phyloP scores from a whole-genome alignment of 2,113 vertebrate genomes.

The Asarcornis scutulata region DNA sequence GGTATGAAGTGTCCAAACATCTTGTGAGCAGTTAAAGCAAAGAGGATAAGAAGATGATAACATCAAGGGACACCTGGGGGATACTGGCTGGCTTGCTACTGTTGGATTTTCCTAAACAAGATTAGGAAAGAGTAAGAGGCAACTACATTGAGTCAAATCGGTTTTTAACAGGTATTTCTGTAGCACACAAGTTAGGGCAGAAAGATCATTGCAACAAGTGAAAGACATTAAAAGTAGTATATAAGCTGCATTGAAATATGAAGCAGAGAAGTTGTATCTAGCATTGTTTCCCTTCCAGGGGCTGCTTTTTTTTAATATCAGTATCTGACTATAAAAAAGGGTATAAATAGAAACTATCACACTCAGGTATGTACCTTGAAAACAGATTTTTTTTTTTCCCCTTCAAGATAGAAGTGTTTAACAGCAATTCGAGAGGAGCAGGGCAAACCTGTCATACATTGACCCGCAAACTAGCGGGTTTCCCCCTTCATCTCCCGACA shows the following conservation, averaged over 20 bases:
- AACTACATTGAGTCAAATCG: background rate
- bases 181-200: background rate
- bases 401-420: background rate
- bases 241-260: background rate
- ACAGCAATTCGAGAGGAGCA: background rate
- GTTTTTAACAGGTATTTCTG: background rate
- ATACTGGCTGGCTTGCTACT: conserved; percentile 7
- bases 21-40: background rate
- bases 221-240: background rate
- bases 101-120: background rate
- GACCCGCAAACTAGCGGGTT: background rate
- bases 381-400: background rate
- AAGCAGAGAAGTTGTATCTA: background rate
- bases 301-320: background rate
- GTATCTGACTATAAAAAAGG: background rate
- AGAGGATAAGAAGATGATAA: conserved; percentile 35
- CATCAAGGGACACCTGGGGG: background rate
- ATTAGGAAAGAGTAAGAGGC: background rate
- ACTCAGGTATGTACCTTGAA: background rate
- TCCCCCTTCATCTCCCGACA: background rate
- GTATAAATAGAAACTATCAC: background rate
- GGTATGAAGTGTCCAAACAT: conserved; percentile 26
- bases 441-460: background rate
- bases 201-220: background rate
- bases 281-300: background rate